phyloP scores from a whole-genome alignment of 2,113 vertebrate species.

The Pedionomus torquatus region DNA sequence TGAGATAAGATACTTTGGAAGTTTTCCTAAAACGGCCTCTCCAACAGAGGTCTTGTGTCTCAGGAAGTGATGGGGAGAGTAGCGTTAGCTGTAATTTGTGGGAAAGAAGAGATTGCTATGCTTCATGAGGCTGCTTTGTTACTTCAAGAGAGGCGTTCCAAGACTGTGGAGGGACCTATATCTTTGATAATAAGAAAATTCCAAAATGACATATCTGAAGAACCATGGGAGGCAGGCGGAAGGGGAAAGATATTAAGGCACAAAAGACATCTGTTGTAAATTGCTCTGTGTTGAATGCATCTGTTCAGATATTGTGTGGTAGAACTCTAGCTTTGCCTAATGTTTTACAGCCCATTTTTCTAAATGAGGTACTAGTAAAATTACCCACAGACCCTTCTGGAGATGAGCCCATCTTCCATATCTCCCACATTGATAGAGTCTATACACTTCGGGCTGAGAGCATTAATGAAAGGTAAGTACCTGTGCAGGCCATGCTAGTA shows the following conservation, averaged over 20 bases:
- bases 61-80: neutral
- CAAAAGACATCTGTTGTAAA: neutral
- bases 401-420: constrained; percentile 97
- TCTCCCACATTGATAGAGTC: constrained; percentile 97
- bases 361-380: constrained; percentile 97
- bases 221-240: neutral
- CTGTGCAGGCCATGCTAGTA: neutral
- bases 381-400: constrained; percentile 97
- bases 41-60: rapidly evolving
- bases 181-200: neutral
- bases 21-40: neutral
- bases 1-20: neutral
- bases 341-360: constrained; percentile 92
- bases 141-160: neutral
- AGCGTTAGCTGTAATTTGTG: neutral
- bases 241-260: neutral
- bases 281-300: neutral
- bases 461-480: constrained; percentile 91
- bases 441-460: constrained; percentile 96
- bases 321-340: constrained; percentile 36
- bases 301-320: neutral
- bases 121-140: neutral
- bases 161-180: neutral
- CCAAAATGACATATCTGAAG: neutral
- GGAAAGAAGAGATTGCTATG: neutral